Base-by-base conservation (phyloP, 1,140 invertebrate species). In the Rhynchophorus ferrugineus region DNA sequence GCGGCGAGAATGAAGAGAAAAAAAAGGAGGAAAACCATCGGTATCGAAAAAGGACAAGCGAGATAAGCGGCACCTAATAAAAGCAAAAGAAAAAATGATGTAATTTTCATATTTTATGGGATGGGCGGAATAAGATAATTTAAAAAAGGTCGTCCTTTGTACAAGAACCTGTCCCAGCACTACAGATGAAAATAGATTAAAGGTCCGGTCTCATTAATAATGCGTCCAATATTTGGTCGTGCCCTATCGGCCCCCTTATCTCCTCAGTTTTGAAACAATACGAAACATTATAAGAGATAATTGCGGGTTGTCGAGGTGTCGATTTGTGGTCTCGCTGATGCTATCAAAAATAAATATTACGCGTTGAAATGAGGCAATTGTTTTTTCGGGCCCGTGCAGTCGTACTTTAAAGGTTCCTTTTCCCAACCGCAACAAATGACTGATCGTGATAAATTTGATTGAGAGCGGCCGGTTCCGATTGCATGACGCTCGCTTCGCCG, bases 271-370 rank as follows among this genome's bases (percentile, higher is more conserved):
- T 65, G 62, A 69, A 69, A 67, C 64, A 67, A 67, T 66, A 66
- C 61, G 58, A 58, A 63, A 68, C 63, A 64, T 65, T 65, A 68
- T 65, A 56, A 59, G 53, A 61, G 61, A 60, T 68, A 68, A 69
- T 69, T 69, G 64, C 46, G 14, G 66, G 64, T 67, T 69, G 67
- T 69, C 67, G 67, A 68, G 66, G 67, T 69, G 67, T 69, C 67
- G 67, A 69, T 69, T 69, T 69, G 67, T 69, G 60, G 65, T 61
- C 61, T 57, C 43, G 49, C 48, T 62, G 67, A 69, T 69, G 54
- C 55, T 69, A 69, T 69, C 67, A 63, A 67, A 68, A 65, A 68
- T 69, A 68, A 68, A 69, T 68, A 68, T 67, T 67, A 66, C 60
- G 61, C 62, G 63, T 61, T 61, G 61, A 58, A 62, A 62, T 54